Evolutionary conservation across 2,888 invertebrate genomes (phyloP), one percentile per base, ranked within the genome.

Genomic region (Drosophila bunnanda): DNA sequence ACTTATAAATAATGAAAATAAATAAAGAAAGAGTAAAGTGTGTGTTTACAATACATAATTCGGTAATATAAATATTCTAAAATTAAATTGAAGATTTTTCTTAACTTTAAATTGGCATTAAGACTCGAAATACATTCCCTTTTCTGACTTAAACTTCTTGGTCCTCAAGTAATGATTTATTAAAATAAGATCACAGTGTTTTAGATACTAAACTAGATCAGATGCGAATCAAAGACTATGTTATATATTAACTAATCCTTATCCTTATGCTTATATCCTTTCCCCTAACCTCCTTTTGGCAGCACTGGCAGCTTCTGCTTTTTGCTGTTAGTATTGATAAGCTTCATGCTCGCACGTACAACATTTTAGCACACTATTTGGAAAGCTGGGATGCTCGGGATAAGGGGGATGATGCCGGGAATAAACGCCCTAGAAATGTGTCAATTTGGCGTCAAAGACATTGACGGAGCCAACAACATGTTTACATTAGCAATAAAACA

Each of bases 281-380:
- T 34, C 15, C 5, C 5, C 3, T n/a, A 34, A 22, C 22, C 10
- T 34, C 10, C 9, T 34, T 34, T 22, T 32, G 55, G 4, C 59
- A 60, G n/a, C 55, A 32, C 59, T 60, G 32, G 20, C 44, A 39
- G 8, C 55, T 54, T 30, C 54, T 44, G 39, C 44, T 43, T 54
- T 60, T 69, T 44, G 65, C 43, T 71, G 58, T 50, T 50, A 52
- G 67, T 57, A 66, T 66, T 66, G 67, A 68, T 68, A 68, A 68
- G 67, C 67, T 25, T 36, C 56, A 56, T 50, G 50, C 67, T 50
- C 65, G 53, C 82, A 82, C 82, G 82, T 82, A 77, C 66, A 38
- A 64, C 82, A 77, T 82, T 82, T 82, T 84, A 82, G 84, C 82
- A 82, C 82, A 82, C 82, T 82, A 82, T 82, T 84, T 84, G 79